Evolutionary conservation across 2,888 invertebrate species (phyloP).

Genomic region (Pinctada fucata): DNA sequence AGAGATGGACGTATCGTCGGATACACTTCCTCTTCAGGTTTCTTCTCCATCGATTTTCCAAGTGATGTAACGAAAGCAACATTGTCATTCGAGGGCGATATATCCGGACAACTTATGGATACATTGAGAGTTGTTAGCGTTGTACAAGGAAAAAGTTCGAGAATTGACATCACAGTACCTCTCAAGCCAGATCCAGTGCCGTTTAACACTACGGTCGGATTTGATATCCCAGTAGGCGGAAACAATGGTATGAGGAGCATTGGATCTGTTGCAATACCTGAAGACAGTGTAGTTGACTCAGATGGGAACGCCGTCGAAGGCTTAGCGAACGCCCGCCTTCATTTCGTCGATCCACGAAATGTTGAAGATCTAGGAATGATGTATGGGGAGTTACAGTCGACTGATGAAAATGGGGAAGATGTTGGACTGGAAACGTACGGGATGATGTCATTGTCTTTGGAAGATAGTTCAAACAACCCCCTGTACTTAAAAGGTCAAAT

Average conservation of each 20-base stretch:
- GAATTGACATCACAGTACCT: neutral
- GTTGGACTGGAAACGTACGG: slow-evolving; percentile 1
- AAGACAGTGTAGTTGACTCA: neutral
- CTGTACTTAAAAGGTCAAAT: slow-evolving; percentile 3
- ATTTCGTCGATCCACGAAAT: slow-evolving; percentile 1
- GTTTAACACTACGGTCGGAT: neutral
- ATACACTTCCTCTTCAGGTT: neutral
- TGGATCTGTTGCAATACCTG: neutral
- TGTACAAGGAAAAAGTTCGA: neutral
- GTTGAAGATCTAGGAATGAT: neutral
- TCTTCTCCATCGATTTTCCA: neutral
- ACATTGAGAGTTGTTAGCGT: neutral
- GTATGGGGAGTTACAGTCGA: neutral
- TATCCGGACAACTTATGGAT: slow-evolving; percentile 3
- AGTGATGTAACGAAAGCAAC: neutral
- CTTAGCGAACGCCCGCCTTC: neutral
- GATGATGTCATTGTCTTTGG: neutral
- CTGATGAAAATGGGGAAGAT: neutral
- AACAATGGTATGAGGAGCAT: neutral
- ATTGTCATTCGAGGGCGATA: neutral
- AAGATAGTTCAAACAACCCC: neutral
- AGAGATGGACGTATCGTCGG: neutral
- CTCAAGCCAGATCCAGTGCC: neutral
- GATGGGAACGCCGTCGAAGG: neutral
- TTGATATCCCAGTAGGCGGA: neutral